Conservation (phyloP, 2,113 vertebrate species). For the Petrocephalus zakoni region DNA sequence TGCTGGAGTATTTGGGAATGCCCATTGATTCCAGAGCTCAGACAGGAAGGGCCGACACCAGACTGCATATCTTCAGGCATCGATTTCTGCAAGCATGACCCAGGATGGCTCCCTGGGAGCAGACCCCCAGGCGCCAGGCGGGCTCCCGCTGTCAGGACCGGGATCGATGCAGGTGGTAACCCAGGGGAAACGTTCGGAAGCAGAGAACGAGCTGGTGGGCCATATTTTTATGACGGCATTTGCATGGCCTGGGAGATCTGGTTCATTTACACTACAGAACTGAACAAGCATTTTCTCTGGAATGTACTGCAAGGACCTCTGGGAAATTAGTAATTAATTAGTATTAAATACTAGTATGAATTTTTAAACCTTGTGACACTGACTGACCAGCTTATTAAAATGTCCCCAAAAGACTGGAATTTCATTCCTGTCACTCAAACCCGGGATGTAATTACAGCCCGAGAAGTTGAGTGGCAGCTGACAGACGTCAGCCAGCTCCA, state of each 20-base stretch:
- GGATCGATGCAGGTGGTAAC: neutral
- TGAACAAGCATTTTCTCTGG: neutral
- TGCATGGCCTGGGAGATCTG: neutral
- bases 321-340: neutral
- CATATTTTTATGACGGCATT: neutral
- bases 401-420: neutral
- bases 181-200: neutral
- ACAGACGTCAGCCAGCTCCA: neutral
- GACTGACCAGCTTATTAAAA: slow-evolving; percentile 6
- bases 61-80: neutral
- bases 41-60: neutral
- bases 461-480: neutral
- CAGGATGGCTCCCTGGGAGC: neutral
- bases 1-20: neutral
- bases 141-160: neutral
- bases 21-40: neutral
- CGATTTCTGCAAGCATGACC: neutral
- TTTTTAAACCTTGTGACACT: neutral
- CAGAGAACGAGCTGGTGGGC: neutral
- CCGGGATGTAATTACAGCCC: neutral
- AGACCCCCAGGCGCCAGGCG: neutral
- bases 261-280: neutral
- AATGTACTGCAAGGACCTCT: neutral
- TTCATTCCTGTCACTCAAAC: neutral
- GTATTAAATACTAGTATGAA: neutral